Evolutionary conservation across 2,888 invertebrate genomes (phyloP), one percentile per base, ranked within the genome.

Genomic region (Eupithecia abbreviata): DNA sequence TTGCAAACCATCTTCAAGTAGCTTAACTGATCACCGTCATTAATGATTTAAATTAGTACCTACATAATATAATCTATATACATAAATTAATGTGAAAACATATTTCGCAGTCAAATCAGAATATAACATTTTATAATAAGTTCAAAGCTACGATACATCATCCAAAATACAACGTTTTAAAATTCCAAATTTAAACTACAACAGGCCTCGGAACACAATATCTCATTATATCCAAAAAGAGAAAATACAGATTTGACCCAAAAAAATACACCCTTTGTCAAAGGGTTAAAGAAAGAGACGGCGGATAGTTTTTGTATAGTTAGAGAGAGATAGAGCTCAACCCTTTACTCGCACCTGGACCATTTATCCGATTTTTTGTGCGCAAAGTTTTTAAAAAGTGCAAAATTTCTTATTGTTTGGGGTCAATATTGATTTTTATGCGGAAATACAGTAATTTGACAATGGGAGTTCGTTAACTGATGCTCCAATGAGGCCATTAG

Each of bases 361-460:
- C 79, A 84, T 84, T 92, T 91, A 78, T 84, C 30, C 30, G 74
- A 71, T 83, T 86, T 85, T 89, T 92, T 93, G 90, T 91, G 89
- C 89, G 87, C 89, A 84, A 84, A 73, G 90, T 91, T 90, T 92
- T 91, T 83, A 91, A 93, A 94, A 93, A 91, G 92, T 94, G 94
- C 93, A 91, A 93, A 93, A 91, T 93, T 92, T 90, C 84, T 81
- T 90, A 88, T 89, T 92, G 88, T 92, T 90, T 84, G 81, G 88
- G 90, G 90, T 94, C 93, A 95, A 95, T 93, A 95, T 94, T 95
- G 93, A 92, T 93, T 95, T 87, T 93, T 91, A 87, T 88, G 87
- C 85, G 85, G 87, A 89, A 89, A 89, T 86, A 87, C 85, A 86
- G 78, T 75, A 81, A 80, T 47, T 75, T 77, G 76, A 91, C 91